Evolutionary conservation across 2,113 vertebrate species (phyloP), one percentile per base, ranked within the genome.

Genomic region (Pica pica): DNA sequence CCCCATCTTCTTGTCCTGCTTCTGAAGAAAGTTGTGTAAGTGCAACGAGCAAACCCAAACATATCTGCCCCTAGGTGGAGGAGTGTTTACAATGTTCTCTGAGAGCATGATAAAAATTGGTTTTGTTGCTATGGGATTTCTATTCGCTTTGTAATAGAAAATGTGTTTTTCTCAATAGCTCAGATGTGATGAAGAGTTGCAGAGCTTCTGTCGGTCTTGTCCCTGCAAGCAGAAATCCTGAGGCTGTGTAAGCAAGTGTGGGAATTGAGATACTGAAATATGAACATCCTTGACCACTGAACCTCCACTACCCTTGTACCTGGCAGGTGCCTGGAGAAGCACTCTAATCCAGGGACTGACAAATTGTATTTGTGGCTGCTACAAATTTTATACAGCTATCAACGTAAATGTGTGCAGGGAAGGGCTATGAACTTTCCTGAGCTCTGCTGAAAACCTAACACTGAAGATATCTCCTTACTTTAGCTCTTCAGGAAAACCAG

Each of bases 121-220:
- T 31, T 80, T 73, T 80, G 47, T 69, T 90, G 41, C 79, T 83
- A 61, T 49, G 79, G 73, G 80, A 37, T 76, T 91, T 83, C 63
- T 10, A 0, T 47, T 86, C 13, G 12, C 83, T 81, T 61, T 71
- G 41, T 49, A 69, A 60, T 21, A 50, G 61, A 63, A 83, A 79
- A 84, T 12, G 35, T 2, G 2, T 53, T 65, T 92, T 87, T 24
- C 46, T 78, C 22, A 52, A 13, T 65, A 81, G 46, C 55, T 37
- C 23, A 33, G 37, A 31, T 87, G 33, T 41, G 55, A 70, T 5
- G 6, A 49, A 35, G 19, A 52, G n/a, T 30, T 57, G 22, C 56
- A 61, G 52, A 49, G 46, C 37, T 90, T 52, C 33, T 60, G n/a
- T 31, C 1, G 0, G 6, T n/a, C 0, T 0, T 50, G 59, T 64